phyloP scores from a whole-genome alignment of 1,140 invertebrate genomes.

The Drosophila aff. region DNA sequence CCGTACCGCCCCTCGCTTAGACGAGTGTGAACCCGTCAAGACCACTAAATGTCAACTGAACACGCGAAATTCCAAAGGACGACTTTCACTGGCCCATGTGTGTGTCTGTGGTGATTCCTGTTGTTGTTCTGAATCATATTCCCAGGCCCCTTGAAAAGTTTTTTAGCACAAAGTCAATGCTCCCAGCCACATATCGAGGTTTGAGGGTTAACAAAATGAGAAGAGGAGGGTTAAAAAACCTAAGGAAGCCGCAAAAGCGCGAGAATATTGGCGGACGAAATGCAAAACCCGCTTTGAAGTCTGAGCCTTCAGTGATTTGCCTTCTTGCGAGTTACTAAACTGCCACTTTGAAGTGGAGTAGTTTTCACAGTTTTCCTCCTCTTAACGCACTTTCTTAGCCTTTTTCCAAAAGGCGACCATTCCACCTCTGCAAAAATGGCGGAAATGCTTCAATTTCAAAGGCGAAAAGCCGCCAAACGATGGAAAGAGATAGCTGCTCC shows the following conservation, averaged over 20 bases:
- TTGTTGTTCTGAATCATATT: conserved; percentile 58
- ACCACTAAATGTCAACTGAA: conserved; percentile 75
- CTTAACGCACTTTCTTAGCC: conserved; percentile 75
- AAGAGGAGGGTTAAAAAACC: conserved; percentile 5
- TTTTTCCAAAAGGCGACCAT: conserved; percentile 27
- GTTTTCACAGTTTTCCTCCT: conserved; percentile 55
- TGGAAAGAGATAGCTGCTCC: conserved; percentile 39
- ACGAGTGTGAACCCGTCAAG: conserved; percentile 79
- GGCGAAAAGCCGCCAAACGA: conserved; percentile 61
- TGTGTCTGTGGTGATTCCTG: conserved; percentile 33
- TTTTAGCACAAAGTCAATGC: conserved; percentile 50
- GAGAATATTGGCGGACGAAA: conserved; percentile 77
- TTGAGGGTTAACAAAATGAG: background rate
- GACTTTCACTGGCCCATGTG: conserved; percentile 68
- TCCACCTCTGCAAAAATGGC: conserved; percentile 61
- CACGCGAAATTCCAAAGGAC: conserved; percentile 71
- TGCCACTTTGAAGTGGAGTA: conserved; percentile 75
- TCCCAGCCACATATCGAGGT: conserved; percentile 10
- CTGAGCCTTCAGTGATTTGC: conserved; percentile 72
- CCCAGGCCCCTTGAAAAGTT: conserved; percentile 25
- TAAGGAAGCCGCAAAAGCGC: conserved; percentile 76
- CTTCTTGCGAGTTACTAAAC: conserved; percentile 50
- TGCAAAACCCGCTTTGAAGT: conserved; percentile 79
- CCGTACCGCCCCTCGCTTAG: conserved; percentile 61
- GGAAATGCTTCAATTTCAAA: conserved; percentile 82